Evolutionary conservation across 2,888 invertebrate species (phyloP).

Genomic region (Tholera decimalis): DNA sequence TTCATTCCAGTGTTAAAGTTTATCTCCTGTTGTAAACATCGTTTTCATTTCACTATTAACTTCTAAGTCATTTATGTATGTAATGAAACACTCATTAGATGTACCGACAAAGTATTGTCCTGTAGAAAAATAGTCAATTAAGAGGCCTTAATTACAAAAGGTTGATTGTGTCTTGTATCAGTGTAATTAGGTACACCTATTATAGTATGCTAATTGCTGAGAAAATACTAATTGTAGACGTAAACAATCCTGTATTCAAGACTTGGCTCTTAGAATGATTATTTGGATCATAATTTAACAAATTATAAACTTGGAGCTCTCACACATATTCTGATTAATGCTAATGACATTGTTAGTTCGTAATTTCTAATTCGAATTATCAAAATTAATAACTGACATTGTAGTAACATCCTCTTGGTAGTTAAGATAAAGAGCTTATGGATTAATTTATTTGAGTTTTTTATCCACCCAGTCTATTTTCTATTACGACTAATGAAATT

Average conservation of each 20-base stretch:
- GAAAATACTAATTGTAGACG: background rate
- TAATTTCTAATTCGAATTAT: constrained; percentile 18
- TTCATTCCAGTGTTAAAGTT: constrained; percentile 81
- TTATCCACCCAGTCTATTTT: too few species aligned
- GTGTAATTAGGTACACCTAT: background rate
- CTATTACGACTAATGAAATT: too few species aligned
- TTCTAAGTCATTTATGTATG: constrained; percentile 51
- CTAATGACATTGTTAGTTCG: constrained; percentile 19
- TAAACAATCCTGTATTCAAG: background rate
- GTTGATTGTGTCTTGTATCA: background rate
- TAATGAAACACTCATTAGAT: constrained; percentile 42
- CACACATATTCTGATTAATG: constrained; percentile 23
- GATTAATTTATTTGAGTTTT: too few species aligned
- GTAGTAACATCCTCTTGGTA: background rate
- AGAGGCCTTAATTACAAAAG: background rate
- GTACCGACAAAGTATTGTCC: constrained; percentile 16
- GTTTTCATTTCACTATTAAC: constrained; percentile 69
- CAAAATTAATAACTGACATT: constrained; percentile 1
- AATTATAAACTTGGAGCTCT: constrained; percentile 12
- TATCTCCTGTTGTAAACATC: constrained; percentile 80
- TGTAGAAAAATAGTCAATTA: constrained; percentile 1
- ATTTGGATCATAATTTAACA: constrained; percentile 1
- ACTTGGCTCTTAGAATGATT: constrained; percentile 7
- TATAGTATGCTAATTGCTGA: background rate
- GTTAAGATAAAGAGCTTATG: constrained; percentile 3